Evolutionary conservation across 1,140 invertebrate genomes (phyloP), one percentile per base, ranked within the genome.

Genomic region (Trigoniulus corallinus): DNA sequence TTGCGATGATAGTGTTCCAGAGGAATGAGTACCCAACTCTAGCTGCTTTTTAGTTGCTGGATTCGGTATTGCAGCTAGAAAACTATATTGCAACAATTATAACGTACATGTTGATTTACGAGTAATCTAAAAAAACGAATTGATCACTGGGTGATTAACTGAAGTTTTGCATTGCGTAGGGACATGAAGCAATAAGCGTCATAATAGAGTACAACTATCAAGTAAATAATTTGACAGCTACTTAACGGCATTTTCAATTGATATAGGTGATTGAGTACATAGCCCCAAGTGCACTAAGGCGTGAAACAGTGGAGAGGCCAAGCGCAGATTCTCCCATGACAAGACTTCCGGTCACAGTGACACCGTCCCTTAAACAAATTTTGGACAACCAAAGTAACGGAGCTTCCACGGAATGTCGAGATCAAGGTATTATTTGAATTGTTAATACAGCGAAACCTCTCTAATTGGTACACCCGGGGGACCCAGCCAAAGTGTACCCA

Each of bases 261-360:
- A 60, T 34, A 56, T 62, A 18, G 60, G 59, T 23, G 62, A 62
- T 46, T 13, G 48, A 43, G 21, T n/a, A 70, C 44, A 67, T 66
- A 65, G 68, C 75, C 53, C 70, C 69, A 2, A 72, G 73, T 63
- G 76, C 74, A 26, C 53, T 58, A 24, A 72, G 73, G 53, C 57
- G 60, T 48, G 60, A 70, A 20, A 58, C 65, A 0, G 54, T 80
- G 37, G 58, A 72, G 39, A 70, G 89, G 55, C 87, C 88, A 18
- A 62, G 64, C 48, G 56, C 52, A 26, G 56, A 64, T 53, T 61
- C 67, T 26, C 60, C 64, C 1, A 57, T 68, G 50, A 55, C 57
- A 21, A 55, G 54, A 22, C 59, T 74, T 13, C 59, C 60, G 2
- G 51, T 57, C 1, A 65, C 60, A 15, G 58, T 69, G 2, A 60